These are phyloP conservation scores for Xiphydria camelus DNA, from an alignment of 2,888 invertebrate genomes.

Conservation along the genomic window DNA sequence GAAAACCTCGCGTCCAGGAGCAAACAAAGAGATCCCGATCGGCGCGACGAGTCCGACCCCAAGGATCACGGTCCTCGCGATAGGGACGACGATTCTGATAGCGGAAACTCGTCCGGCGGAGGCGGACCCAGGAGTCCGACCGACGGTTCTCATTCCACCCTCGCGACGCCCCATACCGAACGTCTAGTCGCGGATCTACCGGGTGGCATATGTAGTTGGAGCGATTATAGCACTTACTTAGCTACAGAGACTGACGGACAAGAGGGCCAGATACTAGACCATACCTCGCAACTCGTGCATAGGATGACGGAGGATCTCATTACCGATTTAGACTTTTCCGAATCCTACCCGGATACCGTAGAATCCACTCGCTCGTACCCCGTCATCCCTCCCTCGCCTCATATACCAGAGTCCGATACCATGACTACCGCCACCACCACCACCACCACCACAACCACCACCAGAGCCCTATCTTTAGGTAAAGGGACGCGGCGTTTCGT, in stretches of 20 bases:
- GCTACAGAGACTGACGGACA: slow-evolving; percentile 59
- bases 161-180: slow-evolving; percentile 61
- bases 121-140: slow-evolving; percentile 50
- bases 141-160: slow-evolving; percentile 12
- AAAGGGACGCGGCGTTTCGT: slow-evolving; percentile 39
- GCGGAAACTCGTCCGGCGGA: slow-evolving; percentile 66
- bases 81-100: slow-evolving; percentile 63
- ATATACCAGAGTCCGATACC: not conserved
- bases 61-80: slow-evolving; percentile 27
- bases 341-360: not conserved
- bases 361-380: too few relatives aligned
- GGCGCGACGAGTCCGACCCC: not conserved
- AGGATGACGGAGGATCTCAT: slow-evolving; percentile 32
- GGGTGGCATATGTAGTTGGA: slow-evolving; percentile 80
- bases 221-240: slow-evolving; percentile 78
- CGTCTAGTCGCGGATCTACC: slow-evolving; percentile 75
- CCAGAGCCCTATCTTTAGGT: slow-evolving; percentile 51
- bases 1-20: slow-evolving; percentile 60
- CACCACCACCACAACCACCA: too few relatives aligned
- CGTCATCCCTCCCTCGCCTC: not conserved
- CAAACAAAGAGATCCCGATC: slow-evolving; percentile 14
- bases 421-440: too few relatives aligned
- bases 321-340: slow-evolving; percentile 21
- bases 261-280: slow-evolving; percentile 25
- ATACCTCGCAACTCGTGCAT: slow-evolving; percentile 25